phyloP scores from a whole-genome alignment of 1,140 invertebrate genomes.

The Aphaenogaster floridana region DNA sequence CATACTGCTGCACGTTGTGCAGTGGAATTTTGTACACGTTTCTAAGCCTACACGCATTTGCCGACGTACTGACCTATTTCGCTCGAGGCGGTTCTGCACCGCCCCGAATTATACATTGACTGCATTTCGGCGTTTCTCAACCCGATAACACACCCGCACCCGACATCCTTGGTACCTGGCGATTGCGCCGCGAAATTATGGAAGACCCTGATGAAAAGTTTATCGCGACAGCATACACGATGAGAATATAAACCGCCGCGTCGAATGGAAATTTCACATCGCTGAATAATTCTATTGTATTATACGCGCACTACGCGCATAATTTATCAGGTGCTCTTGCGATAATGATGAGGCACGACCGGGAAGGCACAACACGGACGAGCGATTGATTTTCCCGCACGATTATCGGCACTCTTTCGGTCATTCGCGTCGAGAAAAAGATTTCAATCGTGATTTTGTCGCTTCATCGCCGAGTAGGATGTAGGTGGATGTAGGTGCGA shows the following conservation, averaged over 20 bases:
- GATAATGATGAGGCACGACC: background rate
- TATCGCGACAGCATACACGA: slow-evolving; percentile 33
- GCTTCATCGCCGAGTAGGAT: too few species aligned
- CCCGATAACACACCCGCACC: slow-evolving; percentile 44
- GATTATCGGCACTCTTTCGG: background rate
- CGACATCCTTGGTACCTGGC: background rate
- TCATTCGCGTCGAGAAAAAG: background rate
- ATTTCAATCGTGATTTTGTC: slow-evolving; percentile 26
- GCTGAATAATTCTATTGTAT: slow-evolving; percentile 28
- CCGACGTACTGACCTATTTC: slow-evolving; percentile 65
- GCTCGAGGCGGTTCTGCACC: slow-evolving; percentile 21
- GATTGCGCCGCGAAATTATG: slow-evolving; percentile 1
- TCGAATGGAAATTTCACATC: slow-evolving; percentile 43
- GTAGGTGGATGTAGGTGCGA: background rate
- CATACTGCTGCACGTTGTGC: background rate
- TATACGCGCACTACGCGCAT: background rate
- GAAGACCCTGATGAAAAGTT: slow-evolving; percentile 38
- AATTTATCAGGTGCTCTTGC: slow-evolving; percentile 10
- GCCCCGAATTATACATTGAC: slow-evolving; percentile 11
- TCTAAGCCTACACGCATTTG: slow-evolving; percentile 18
- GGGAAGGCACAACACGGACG: background rate
- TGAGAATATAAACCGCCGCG: slow-evolving; percentile 13
- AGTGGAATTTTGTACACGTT: background rate
- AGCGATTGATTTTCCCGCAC: slow-evolving; percentile 24
- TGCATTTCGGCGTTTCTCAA: slow-evolving; percentile 49